A percentile compares a stretch with the other conserved stretches of the same genome.
These are phyloP conservation scores for Phenganax stokvisi DNA, from an alignment of 92 coral and sea anemone species.

Conservation along the genomic window DNA sequence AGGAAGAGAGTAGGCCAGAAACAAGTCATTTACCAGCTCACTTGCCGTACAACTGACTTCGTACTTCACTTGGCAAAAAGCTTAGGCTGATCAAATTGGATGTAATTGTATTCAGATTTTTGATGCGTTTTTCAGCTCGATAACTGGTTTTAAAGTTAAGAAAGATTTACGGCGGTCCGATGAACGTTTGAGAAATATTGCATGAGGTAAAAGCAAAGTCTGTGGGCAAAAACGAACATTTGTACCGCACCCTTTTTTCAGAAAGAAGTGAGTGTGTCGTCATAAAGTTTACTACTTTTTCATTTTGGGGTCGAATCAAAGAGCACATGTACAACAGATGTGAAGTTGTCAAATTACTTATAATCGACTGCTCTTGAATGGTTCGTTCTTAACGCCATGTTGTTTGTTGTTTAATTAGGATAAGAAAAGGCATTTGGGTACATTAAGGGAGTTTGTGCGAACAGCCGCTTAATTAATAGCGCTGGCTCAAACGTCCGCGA, in stretches of 20 bases:
- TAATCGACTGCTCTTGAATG: too few relatives aligned
- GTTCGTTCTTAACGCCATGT: too few relatives aligned
- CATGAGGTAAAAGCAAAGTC: neutral
- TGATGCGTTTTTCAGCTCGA: neutral
- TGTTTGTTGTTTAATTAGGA: too few relatives aligned
- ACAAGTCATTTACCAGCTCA: too few relatives aligned
- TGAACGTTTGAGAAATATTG: neutral
- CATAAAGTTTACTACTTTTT: too few relatives aligned
- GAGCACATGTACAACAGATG: too few relatives aligned
- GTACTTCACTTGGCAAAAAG: neutral
- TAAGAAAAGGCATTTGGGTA: too few relatives aligned
- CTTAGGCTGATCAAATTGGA: neutral
- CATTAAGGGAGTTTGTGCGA: too few relatives aligned
- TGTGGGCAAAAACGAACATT: neutral
- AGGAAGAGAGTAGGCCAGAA: neutral
- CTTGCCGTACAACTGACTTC: slow-evolving; percentile 3
- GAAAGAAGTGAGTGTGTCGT: neutral
- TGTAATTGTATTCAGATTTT: neutral
- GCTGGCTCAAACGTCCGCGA: too few relatives aligned
- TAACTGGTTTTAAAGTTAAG: neutral
- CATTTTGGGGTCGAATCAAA: too few relatives aligned
- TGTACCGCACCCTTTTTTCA: neutral
- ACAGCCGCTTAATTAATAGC: too few relatives aligned
- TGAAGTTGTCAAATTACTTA: too few relatives aligned
- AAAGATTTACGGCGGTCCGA: neutral